Conservation (phyloP, 2,888 invertebrate species). For the Drosophila austrosaltans region DNA sequence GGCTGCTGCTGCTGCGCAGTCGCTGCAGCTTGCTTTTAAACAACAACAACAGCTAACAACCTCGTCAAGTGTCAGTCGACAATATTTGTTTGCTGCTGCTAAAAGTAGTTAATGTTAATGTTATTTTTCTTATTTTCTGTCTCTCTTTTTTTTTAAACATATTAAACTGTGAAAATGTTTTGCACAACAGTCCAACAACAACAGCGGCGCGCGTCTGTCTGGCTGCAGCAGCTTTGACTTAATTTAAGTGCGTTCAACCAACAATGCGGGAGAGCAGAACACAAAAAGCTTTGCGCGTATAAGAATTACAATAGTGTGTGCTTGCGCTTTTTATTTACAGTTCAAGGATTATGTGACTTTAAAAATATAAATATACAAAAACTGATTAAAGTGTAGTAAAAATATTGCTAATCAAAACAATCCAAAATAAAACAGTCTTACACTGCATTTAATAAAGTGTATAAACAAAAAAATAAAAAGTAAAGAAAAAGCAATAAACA, state of each 20-base stretch:
- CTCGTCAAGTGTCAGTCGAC: slow-evolving; percentile 28
- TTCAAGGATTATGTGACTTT: slow-evolving; percentile 76
- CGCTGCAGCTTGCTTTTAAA: slow-evolving; percentile 30
- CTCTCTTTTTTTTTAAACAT: slow-evolving; percentile 10
- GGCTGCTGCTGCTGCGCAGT: slow-evolving; percentile 36
- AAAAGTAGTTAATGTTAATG: background rate
- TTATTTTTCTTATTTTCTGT: background rate
- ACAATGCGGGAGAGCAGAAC: slow-evolving; percentile 17
- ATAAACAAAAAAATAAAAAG: slow-evolving; percentile 34
- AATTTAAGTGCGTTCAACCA: slow-evolving; percentile 83
- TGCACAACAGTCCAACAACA: slow-evolving; percentile 31
- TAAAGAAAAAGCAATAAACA: slow-evolving; percentile 15
- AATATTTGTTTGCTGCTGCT: slow-evolving; percentile 11
- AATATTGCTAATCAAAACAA: slow-evolving; percentile 45
- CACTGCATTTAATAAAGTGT: slow-evolving; percentile 63
- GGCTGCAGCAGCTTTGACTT: slow-evolving; percentile 82
- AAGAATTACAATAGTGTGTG: slow-evolving; percentile 40
- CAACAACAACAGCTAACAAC: slow-evolving; percentile 5
- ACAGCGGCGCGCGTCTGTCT: slow-evolving; percentile 49
- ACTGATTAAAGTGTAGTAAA: slow-evolving; percentile 43
- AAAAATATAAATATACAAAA: slow-evolving; percentile 35
- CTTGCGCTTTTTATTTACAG: slow-evolving; percentile 60
- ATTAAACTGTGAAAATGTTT: slow-evolving; percentile 35
- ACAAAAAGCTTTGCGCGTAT: slow-evolving; percentile 43
- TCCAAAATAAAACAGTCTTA: slow-evolving; percentile 37